Evolutionary conservation across 2,888 invertebrate species (phyloP), one percentile per base, ranked within the genome.

Genomic region (Pheosia tremula): DNA sequence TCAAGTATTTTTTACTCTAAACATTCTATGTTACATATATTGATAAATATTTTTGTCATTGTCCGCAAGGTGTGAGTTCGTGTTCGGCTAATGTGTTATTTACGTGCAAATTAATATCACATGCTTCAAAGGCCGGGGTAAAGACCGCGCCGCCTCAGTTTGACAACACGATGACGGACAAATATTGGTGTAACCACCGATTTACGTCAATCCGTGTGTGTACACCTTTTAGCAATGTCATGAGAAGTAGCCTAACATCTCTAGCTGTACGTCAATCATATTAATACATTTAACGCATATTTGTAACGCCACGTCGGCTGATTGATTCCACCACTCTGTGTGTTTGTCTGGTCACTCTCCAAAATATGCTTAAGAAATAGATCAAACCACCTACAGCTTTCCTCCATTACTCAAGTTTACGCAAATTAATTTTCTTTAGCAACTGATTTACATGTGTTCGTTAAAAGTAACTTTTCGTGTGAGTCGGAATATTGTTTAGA

Each of bases 121-220:
- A 67, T 66, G 69, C 67, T 69, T 60, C 64, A 64, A 41, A 68
- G 59, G 67, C 55, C 61, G 57, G 67, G 69, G 69, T 74, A 78
- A 79, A 79, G 67, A 70, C 66, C 74, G 72, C 65, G 9, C 61
- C 64, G 67, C 68, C 66, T 69, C 59, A 69, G 62, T 68, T 68
- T 69, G 74, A 72, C 75, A 77, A 69, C 74, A 63, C 58, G 75
- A 70, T 75, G 72, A 72, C 74, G 67, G 74, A 71, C 68, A 68
- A 72, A 76, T 58, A 69, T 74, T 63, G 61, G 65, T 67, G 74
- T 61, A 69, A 71, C 58, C 65, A 74, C 60, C 67, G 64, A 80
- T 81, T 84, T 91, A 84, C 91, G 91, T 91, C 90, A 90, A 82
- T 74, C 60, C 59, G 50, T 87, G 85, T 89, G 73, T 90, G 84